A percentile compares a stretch with the other conserved stretches of the same genome.
phyloP scores from a whole-genome alignment of 2,797 vertebrate genomes.

The Atherinosoma microstoma region DNA sequence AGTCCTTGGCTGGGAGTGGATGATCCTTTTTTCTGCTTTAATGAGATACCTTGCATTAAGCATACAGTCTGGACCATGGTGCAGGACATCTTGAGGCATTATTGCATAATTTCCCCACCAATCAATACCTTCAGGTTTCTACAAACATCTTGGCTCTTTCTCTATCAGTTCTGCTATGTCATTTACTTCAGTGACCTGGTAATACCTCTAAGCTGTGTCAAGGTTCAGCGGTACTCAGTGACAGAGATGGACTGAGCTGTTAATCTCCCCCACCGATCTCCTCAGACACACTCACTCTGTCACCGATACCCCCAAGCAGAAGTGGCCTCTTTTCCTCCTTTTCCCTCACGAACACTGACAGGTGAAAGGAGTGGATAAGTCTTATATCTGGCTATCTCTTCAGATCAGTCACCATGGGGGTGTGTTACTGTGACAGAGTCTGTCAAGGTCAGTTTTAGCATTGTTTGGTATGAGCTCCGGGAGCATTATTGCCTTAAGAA shows the following conservation, averaged over 20 bases:
- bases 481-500: slow-evolving; percentile 33
- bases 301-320: slow-evolving; percentile 75
- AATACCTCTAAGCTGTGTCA: slow-evolving; percentile 77
- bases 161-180: slow-evolving; percentile 38
- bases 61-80: neutral
- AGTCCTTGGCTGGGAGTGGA: slow-evolving; percentile 3
- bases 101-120: slow-evolving; percentile 42
- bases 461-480: slow-evolving; percentile 47
- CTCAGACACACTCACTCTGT: slow-evolving; percentile 78
- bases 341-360: slow-evolving; percentile 73
- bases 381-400: slow-evolving; percentile 73
- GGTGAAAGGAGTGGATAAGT: slow-evolving; percentile 78
- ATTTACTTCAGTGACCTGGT: slow-evolving; percentile 72
- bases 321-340: slow-evolving; percentile 63
- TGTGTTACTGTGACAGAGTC: slow-evolving; percentile 56
- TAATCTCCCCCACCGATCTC: slow-evolving; percentile 80
- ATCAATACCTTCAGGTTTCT: slow-evolving; percentile 45
- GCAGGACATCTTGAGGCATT: slow-evolving; percentile 9
- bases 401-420: slow-evolving; percentile 65
- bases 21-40: slow-evolving; percentile 32
- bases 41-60: slow-evolving; percentile 13
- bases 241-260: slow-evolving; percentile 80
- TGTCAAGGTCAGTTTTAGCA: slow-evolving; percentile 75
- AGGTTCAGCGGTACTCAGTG: slow-evolving; percentile 70
- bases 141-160: slow-evolving; percentile 31